Percentiles rank a stretch among this genome's conserved stretches.
These are phyloP conservation scores for Leucopternis melanops DNA, from an alignment of 2,113 vertebrate species.

Conservation along the genomic window DNA sequence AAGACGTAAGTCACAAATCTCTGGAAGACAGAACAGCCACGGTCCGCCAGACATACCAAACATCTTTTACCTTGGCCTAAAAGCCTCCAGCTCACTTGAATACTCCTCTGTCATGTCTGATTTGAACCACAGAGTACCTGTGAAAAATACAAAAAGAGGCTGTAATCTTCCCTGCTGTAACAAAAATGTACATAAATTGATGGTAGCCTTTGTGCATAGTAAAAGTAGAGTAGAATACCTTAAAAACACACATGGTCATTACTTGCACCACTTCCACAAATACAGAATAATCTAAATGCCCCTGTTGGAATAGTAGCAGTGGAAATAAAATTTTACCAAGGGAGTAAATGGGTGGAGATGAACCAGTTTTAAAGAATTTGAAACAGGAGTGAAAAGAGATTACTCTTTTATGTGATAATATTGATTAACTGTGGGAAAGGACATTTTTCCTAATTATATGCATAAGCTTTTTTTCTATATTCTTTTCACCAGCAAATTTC, in stretches of 20 bases:
- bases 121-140: not conserved
- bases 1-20: not conserved
- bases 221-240: not conserved
- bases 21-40: not conserved
- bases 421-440: not conserved
- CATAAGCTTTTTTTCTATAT: not conserved
- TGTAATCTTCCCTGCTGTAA: not conserved
- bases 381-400: constrained; percentile 19
- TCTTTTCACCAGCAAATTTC: not conserved
- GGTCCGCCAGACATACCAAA: not conserved
- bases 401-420: not conserved
- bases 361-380: constrained; percentile 31
- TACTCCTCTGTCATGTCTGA: not conserved
- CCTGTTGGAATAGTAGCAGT: not conserved
- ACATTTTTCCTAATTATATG: not conserved
- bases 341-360: not conserved
- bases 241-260: not conserved
- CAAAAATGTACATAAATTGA: not conserved
- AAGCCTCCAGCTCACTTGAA: not conserved
- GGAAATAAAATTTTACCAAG: not conserved
- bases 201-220: not conserved
- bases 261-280: not conserved
- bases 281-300: not conserved
- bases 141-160: not conserved
- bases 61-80: not conserved